Conservation (phyloP, 2,797 vertebrate genomes). For the Melanotaenia boesemani region DNA sequence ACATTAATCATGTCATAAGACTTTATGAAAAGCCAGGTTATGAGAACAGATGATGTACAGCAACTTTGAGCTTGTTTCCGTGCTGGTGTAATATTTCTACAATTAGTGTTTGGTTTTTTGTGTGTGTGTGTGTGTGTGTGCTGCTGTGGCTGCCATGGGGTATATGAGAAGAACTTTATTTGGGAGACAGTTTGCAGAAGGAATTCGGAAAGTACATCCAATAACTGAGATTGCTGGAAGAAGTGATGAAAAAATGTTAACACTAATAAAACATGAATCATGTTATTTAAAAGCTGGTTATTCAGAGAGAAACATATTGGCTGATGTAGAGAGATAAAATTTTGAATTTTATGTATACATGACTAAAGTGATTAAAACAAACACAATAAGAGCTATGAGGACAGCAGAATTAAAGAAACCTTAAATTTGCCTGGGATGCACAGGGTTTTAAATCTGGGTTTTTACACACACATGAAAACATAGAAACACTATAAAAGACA, state of each 20-base stretch:
- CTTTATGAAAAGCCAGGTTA: constrained; percentile 54
- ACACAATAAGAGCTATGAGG: too few relatives aligned
- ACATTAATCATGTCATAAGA: constrained; percentile 48
- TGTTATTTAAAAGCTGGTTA: constrained; percentile 17
- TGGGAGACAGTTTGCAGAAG: constrained; percentile 18
- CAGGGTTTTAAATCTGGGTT: too few relatives aligned
- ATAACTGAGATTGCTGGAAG: constrained; percentile 8
- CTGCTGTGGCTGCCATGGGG: background rate
- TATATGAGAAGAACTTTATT: constrained; percentile 30
- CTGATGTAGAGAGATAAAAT: background rate
- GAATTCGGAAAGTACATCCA: constrained; percentile 25
- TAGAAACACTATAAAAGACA: background rate
- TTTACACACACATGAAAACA: background rate
- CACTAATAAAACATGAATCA: constrained; percentile 33
- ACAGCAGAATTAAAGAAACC: too few relatives aligned
- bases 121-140: too few relatives aligned
- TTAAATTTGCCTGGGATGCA: too few relatives aligned
- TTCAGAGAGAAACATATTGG: constrained; percentile 7
- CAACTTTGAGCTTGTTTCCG: constrained; percentile 26
- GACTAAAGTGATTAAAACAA: too few relatives aligned
- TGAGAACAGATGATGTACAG: constrained; percentile 39
- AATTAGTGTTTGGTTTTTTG: constrained; percentile 30
- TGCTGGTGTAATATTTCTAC: constrained; percentile 46
- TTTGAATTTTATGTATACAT: too few relatives aligned
- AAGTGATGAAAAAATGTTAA: constrained; percentile 24